Evolutionary conservation across 2,888 invertebrate species (phyloP), one percentile per base, ranked within the genome.

Genomic region (Yponomeuta plumbellus): DNA sequence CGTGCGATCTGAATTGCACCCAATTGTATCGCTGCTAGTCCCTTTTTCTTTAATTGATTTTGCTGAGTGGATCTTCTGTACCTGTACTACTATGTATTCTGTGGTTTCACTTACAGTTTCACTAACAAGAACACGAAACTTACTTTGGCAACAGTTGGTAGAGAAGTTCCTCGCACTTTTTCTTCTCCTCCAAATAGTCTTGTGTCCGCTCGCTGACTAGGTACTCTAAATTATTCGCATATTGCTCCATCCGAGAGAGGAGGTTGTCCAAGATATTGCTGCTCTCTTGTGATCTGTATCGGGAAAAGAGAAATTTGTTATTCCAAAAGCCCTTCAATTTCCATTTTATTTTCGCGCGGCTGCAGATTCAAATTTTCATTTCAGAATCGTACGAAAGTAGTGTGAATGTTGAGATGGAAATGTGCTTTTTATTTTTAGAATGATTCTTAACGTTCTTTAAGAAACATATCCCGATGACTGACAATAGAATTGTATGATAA

Each of bases 101-200:
- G n/a, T n/a, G n/a, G 34, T 34, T 34, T 34, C 6, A 34, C 34
- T 34, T 8, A 34, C 34, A 34, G 34, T 6, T 0, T 8, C n/a
- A n/a, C n/a, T 34, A 34, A 34, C 34, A 34, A 52, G 4, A 52
- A 52, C 58, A 21, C n/a, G 22, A 8, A 58, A 58, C 58, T 58
- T 58, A 96, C 95, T 96, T 97, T 39, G 99, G 99, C 72, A 99
- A 91, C 76, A 99, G 93, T 85, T 98, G 98, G 87, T 99, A 99
- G 0, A 99, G 93, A 5, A 99, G 92, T 76, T 98, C 97, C 83
- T 99, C 99, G 75, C 99, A 99, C 90, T 98, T 99, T 75, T 97
- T 95, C 91, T 99, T 99, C 88, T 99, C 99, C 78, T 99, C 99
- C 76, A 99, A 93, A 84, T 99, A 99, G 86, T 99, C 99, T 68